Base-by-base conservation (phyloP, 64 coral and sea anemone genomes). In the Acropora tenuis region DNA sequence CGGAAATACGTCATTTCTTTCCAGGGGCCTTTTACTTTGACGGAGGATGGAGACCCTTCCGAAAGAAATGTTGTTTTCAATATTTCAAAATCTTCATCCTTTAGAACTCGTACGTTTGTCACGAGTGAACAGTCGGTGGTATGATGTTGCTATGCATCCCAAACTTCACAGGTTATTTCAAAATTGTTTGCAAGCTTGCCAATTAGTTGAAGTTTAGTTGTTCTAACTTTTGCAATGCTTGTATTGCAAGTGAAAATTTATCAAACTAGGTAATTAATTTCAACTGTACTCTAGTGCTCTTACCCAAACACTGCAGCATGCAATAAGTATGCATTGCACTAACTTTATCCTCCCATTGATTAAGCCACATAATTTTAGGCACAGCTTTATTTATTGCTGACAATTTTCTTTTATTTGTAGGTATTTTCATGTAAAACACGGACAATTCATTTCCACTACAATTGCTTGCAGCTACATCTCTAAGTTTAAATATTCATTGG, bases 31-130 rank as follows among this genome's bases (percentile, higher is more conserved):
- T 9, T 9, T 0, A 63, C 13, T 63, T 13, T 10, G 41, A 15
- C 11, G 52, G 52, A 84, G 47, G 59, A 85, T 85, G 82, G 65
- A 85, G 82, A 49, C 45, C 1, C 65, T 85, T 12, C 63, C 82
- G 1, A n/a, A 85, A 40, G 82, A 85, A 71, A 42, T 85, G 4
- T 20, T 85, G 65, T 71, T 85, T 20, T 3, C 46, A 17, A 72
- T 85, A 85, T 85, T 85, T 71, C 63, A 85, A 20, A 69, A 85
- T 48, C 61, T 85, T 48, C 16, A 85, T 11, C 65, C 82, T 48
- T 85, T 85, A 49, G 82, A 85, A 30, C 82, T 85, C 18, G 11
- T 85, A 6, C n/a, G 4, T 41, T 72, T 85, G 41, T 85, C 82
- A 48, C 16, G 65, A 30, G 82, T 85, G 9, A 85, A 49, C 17